phyloP scores from a whole-genome alignment of 2,113 vertebrate species.

The Tachysurus vachellii region DNA sequence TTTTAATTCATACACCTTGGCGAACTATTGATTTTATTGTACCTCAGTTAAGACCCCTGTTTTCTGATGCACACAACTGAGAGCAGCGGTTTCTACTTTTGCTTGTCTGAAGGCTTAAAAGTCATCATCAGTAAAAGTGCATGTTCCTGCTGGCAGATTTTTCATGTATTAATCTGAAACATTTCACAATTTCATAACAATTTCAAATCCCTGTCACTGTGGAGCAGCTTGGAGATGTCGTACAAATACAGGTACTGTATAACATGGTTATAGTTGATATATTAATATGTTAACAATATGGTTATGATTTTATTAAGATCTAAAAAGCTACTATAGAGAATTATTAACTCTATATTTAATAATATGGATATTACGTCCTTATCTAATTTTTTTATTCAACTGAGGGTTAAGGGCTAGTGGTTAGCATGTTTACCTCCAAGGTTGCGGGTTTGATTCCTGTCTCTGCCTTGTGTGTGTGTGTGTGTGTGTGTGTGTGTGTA shows the following conservation, averaged over 20 bases:
- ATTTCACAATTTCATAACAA: conserved; percentile 45
- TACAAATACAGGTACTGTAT: neutral
- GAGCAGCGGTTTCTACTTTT: neutral
- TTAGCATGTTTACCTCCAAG: too few relatives aligned
- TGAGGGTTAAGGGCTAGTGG: too few relatives aligned
- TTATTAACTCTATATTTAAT: too few relatives aligned
- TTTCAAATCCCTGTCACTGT: neutral
- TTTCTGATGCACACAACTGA: conserved; percentile 30
- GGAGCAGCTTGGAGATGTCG: neutral
- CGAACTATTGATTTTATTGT: conserved; percentile 56
- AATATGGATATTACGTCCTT: too few relatives aligned
- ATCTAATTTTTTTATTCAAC: too few relatives aligned
- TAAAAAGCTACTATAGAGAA: too few relatives aligned
- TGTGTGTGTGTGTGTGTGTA: too few relatives aligned
- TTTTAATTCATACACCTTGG: conserved; percentile 33
- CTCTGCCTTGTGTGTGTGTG: too few relatives aligned
- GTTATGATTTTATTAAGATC: too few relatives aligned
- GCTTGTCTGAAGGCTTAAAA: neutral
- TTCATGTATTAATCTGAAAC: conserved; percentile 15
- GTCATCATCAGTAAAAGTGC: neutral
- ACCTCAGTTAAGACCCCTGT: conserved; percentile 55
- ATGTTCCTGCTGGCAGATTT: neutral
- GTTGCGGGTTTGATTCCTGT: too few relatives aligned
- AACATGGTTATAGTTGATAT: neutral
- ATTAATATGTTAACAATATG: too few relatives aligned